Evolutionary conservation across 2,113 vertebrate species (phyloP), one percentile per base, ranked within the genome.

Genomic region (Heteronetta atricapilla): DNA sequence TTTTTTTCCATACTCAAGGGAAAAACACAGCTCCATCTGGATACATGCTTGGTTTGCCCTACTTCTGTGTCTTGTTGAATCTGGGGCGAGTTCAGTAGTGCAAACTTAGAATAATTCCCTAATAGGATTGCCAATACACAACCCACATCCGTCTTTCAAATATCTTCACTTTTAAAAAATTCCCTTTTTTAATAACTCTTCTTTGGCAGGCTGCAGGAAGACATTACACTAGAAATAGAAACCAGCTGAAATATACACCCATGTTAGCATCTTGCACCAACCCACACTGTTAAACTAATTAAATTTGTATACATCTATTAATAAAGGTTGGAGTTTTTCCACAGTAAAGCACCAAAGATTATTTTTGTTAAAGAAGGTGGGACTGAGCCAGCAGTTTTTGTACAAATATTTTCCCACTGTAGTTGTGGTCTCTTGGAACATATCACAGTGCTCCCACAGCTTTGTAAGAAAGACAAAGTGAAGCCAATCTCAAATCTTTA

Each of bases 81-180:
- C 52, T 80, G 38, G 76, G 52, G 46, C 88, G 84, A 88, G 82
- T 93, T 97, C 86, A 84, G 55, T 82, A 95, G 82, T 88, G 44
- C 26, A 69, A 81, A 9, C 50, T 86, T 46, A 93, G 62, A 82
- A 75, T 66, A 81, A 76, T 79, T 88, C 66, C 34, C 20, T 36
- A 38, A 64, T 6, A 81, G 52, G 60, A 70, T 44, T 75, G 21
- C 21, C 77, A 36, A 36, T 56, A 79, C 9, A 56, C 56, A 88
- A 60, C 20, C 21, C 29, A 68, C 20, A 72, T 8, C 21, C 5
- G 6, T 19, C 40, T 89, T 87, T 76, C 28, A 34, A 83, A 88
- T 85, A 78, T 21, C 7, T 88, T 66, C 6, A 46, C 29, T 81
- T 90, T 70, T 38, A 67, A 66, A 38, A 75, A 70, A 31, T 80